Conservation (phyloP, 2,888 invertebrate species). For the Lumbricus terrestris region DNA sequence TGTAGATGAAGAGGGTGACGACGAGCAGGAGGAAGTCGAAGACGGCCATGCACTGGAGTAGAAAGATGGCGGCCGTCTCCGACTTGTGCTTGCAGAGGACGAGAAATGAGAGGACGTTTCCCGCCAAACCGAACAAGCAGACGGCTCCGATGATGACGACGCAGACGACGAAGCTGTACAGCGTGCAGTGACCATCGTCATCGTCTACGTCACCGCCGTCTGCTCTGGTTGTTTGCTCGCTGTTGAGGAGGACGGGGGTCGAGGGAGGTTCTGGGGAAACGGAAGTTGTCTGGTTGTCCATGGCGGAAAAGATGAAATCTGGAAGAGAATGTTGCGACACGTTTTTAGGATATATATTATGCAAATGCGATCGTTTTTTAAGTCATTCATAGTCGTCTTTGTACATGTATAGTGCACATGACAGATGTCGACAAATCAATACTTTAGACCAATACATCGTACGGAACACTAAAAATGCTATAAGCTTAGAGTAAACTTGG, state of each 20-base stretch:
- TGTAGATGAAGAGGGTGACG: constrained; percentile 28
- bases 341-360: neutral
- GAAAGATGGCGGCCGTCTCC: constrained; percentile 34
- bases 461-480: too few relatives aligned
- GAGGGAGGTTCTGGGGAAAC: neutral
- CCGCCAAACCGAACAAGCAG: constrained; percentile 32
- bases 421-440: too few relatives aligned
- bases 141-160: constrained; percentile 28
- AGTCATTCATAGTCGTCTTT: too few relatives aligned
- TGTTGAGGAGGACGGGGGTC: neutral
- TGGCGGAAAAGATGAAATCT: neutral
- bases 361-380: too few relatives aligned
- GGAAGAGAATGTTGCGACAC: neutral
- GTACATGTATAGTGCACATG: too few relatives aligned
- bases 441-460: too few relatives aligned
- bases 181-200: constrained; percentile 18
- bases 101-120: constrained; percentile 35
- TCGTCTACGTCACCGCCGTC: neutral
- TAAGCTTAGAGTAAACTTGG: too few relatives aligned
- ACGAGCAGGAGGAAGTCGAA: constrained; percentile 27
- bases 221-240: neutral
- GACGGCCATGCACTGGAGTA: constrained; percentile 32
- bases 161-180: constrained; percentile 32
- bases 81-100: constrained; percentile 35
- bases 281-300: neutral